These are phyloP conservation scores for Drosophila buzzatii DNA, from an alignment of 2,888 invertebrate genomes.

Conservation along the genomic window DNA sequence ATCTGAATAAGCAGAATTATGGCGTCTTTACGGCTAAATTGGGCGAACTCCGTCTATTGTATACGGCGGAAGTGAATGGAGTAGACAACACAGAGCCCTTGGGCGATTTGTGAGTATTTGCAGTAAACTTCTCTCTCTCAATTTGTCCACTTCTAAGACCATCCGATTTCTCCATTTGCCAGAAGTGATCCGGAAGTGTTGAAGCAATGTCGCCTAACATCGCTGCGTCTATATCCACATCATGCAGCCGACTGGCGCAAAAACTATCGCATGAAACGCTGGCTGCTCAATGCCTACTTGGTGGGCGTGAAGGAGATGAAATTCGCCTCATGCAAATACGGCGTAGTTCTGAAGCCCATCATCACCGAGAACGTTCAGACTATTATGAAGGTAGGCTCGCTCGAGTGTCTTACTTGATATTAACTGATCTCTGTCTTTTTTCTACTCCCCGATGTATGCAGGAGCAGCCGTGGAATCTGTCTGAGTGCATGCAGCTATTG, in stretches of 20 bases:
- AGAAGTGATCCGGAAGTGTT: conserved; percentile 25
- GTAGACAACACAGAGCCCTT: conserved; percentile 16
- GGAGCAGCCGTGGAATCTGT: not conserved
- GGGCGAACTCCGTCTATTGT: conserved; percentile 31
- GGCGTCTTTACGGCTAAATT: conserved; percentile 34
- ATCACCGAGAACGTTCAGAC: not conserved
- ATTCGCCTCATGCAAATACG: not conserved
- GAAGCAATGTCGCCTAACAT: conserved; percentile 7
- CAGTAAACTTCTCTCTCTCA: no score
- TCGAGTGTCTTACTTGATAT: no score
- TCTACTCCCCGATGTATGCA: not conserved
- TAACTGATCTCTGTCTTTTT: no score
- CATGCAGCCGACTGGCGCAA: not conserved
- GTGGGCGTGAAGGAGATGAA: not conserved
- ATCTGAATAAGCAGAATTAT: conserved; percentile 21
- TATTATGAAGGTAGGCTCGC: not conserved
- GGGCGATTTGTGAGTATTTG: conserved; percentile 25
- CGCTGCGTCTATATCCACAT: not conserved
- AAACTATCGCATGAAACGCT: not conserved
- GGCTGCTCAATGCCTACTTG: conserved; percentile 22
- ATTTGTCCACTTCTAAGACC: no score
- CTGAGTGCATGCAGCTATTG: not conserved
- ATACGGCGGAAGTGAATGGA: conserved; percentile 28
- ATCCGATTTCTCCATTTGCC: not conserved
- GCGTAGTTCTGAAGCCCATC: not conserved